phyloP scores from a whole-genome alignment of 2,888 invertebrate genomes.

The Drosophila heteroneura region DNA sequence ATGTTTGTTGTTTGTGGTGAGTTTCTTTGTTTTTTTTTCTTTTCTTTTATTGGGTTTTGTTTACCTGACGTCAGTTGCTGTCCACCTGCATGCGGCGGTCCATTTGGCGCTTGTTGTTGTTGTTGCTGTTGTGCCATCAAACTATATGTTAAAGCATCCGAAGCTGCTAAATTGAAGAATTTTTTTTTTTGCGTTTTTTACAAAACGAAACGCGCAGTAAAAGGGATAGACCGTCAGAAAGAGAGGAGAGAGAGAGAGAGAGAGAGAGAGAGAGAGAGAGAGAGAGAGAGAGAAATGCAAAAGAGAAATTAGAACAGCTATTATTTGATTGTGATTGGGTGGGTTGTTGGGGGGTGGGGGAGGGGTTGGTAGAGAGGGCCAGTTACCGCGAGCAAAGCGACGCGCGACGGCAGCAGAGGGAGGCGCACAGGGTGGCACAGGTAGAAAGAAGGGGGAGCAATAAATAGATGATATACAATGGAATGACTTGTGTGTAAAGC shows the following conservation, averaged over 20 bases:
- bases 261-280: constrained; percentile 47
- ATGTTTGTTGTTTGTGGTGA: constrained; percentile 22
- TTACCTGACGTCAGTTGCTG: constrained; percentile 82
- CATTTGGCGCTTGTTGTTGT: constrained; percentile 81
- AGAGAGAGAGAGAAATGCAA: constrained; percentile 50
- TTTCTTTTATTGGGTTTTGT: constrained; percentile 23
- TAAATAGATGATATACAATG: constrained; percentile 10
- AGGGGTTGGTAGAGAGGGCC: constrained; percentile 13
- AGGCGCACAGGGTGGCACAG: not conserved
- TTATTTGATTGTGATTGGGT: constrained; percentile 6
- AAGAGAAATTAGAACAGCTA: constrained; percentile 51
- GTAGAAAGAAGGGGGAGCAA: not conserved
- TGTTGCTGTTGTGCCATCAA: constrained; percentile 84
- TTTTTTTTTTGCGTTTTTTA: constrained; percentile 13
- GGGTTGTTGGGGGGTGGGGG: not conserved
- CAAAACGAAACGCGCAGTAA: constrained; percentile 20
- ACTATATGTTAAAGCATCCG: constrained; percentile 84
- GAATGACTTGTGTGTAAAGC: constrained; percentile 8
- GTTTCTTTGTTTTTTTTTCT: constrained; percentile 2
- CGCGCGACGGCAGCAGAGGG: constrained; percentile 39
- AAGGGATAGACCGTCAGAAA: constrained; percentile 11
- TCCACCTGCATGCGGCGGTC: constrained; percentile 82
- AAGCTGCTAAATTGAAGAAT: constrained; percentile 77
- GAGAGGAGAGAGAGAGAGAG: constrained; percentile 46
- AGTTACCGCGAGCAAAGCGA: constrained; percentile 54